Percentiles rank a stretch among this genome's conserved stretches.
These are phyloP conservation scores for Tuberolachnus salignus DNA, from an alignment of 2,888 invertebrate genomes.

Conservation along the genomic window DNA sequence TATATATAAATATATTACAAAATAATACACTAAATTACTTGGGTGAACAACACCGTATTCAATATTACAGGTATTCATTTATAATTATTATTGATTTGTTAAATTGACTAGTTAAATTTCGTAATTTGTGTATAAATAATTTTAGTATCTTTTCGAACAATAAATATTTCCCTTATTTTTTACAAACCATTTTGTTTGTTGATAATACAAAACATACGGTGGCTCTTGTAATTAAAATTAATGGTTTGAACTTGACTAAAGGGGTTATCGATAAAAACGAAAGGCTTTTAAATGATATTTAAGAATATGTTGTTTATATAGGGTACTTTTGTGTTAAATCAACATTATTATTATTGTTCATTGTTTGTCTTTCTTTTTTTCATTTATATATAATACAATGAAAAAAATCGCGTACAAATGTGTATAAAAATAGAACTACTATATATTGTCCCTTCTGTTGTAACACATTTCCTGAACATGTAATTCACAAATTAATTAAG, in stretches of 20 bases:
- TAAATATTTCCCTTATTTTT: not conserved
- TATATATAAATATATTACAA: too few relatives aligned
- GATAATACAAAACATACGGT: slow-evolving; percentile 3
- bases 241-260: slow-evolving; percentile 36
- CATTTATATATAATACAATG: not conserved
- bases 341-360: not conserved
- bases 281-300: slow-evolving; percentile 8
- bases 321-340: slow-evolving; percentile 14
- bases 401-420: not conserved
- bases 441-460: not conserved
- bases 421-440: not conserved
- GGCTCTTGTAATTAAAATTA: slow-evolving; percentile 48
- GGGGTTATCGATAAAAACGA: slow-evolving; percentile 35
- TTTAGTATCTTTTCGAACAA: not conserved
- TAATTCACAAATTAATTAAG: slow-evolving; percentile 39
- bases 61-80: too few relatives aligned
- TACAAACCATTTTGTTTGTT: not conserved
- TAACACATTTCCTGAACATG: not conserved
- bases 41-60: too few relatives aligned
- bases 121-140: not conserved
- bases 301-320: not conserved
- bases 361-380: slow-evolving; percentile 6
- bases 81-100: too few relatives aligned
- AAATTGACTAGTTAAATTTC: not conserved
- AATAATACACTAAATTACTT: too few relatives aligned